These are phyloP conservation scores for Grammomys dolichurus DNA, from an alignment of 2,113 vertebrate genomes.

Conservation along the genomic window DNA sequence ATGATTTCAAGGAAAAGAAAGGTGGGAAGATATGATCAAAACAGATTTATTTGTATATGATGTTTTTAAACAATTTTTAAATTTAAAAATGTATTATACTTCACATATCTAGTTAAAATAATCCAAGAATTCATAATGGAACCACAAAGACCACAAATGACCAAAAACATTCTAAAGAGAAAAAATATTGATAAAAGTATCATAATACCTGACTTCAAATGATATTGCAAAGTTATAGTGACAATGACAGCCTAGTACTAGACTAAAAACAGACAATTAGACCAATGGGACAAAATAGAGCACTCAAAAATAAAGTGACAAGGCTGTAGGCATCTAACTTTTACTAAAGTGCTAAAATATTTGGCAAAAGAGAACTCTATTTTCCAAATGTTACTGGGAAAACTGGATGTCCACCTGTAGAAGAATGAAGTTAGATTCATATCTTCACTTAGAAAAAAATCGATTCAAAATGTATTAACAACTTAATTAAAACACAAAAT, in stretches of 20 bases:
- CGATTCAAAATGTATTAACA: not conserved
- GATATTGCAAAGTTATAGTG: not conserved
- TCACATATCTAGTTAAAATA: not conserved
- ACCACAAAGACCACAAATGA: not conserved
- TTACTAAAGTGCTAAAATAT: not conserved
- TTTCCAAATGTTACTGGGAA: not conserved
- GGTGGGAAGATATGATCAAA: not conserved
- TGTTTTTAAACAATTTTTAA: not conserved
- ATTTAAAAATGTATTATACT: not conserved
- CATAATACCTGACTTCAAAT: not conserved
- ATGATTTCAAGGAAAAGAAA: not conserved
- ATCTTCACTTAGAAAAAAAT: not conserved
- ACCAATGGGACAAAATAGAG: not conserved
- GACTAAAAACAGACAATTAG: not conserved
- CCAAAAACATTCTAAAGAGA: not conserved
- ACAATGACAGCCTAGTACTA: not conserved
- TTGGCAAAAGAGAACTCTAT: not conserved
- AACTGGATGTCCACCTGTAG: not conserved
- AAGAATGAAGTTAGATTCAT: not conserved
- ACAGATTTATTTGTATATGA: not conserved
- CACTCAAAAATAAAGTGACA: not conserved
- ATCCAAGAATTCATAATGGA: not conserved
- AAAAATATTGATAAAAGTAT: not conserved
- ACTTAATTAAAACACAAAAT: not conserved
- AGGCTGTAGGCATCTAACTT: not conserved